phyloP scores from a whole-genome alignment of 1,140 invertebrate species.

The Bombus difficillimus region DNA sequence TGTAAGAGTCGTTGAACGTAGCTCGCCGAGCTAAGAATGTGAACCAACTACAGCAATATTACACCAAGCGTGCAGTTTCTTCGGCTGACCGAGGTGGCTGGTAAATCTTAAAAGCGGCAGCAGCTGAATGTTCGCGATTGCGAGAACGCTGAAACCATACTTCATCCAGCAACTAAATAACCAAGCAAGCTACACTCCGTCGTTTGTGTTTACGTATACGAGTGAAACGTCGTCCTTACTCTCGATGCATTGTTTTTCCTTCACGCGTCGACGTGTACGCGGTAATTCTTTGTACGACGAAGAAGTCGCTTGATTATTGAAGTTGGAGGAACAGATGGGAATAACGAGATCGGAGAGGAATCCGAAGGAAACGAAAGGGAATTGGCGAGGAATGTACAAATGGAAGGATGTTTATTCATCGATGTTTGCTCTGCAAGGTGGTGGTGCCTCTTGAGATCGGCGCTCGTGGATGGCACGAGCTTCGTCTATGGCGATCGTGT shows the following conservation, averaged over 20 bases:
- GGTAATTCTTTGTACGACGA: neutral
- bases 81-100: slow-evolving; percentile 58
- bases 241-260: neutral
- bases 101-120: slow-evolving; percentile 62
- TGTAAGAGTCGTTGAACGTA: neutral
- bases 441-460: neutral
- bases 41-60: slow-evolving; percentile 46
- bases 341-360: neutral
- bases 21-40: slow-evolving; percentile 31
- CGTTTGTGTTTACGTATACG: slow-evolving; percentile 13
- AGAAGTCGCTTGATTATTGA: neutral
- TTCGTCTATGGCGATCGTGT: neutral
- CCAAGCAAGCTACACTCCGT: slow-evolving; percentile 43
- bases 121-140: slow-evolving; percentile 56
- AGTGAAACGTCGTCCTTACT: neutral
- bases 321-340: neutral
- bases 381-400: neutral
- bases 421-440: slow-evolving; percentile 2
- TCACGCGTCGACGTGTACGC: no score
- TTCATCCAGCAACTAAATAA: slow-evolving; percentile 64
- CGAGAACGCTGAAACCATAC: slow-evolving; percentile 59
- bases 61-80: slow-evolving; percentile 55
- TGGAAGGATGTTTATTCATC: slow-evolving; percentile 8
- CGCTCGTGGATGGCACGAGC: neutral
- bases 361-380: neutral